Percentiles rank a stretch among this genome's conserved stretches.
Conservation (phyloP, 2,888 invertebrate species). For the Agrypnus murinus region DNA sequence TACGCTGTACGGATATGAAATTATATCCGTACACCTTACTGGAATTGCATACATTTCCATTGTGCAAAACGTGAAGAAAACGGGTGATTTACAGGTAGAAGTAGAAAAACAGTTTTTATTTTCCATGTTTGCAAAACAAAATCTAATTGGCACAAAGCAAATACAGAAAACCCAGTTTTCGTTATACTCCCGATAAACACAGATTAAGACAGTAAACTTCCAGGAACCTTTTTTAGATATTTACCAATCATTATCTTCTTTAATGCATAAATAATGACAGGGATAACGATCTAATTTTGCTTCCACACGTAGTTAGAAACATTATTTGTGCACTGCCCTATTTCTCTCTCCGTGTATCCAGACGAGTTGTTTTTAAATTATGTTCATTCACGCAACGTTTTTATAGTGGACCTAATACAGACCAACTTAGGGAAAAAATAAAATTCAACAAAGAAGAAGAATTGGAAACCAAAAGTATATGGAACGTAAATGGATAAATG, state of each 20-base stretch:
- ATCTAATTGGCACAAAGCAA: too few species aligned
- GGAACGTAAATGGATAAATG: slow-evolving; percentile 57
- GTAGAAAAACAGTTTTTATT: too few species aligned
- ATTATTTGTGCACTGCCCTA: slow-evolving; percentile 2
- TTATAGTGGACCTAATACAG: slow-evolving; percentile 5
- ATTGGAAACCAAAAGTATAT: slow-evolving; percentile 47
- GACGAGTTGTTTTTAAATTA: background rate
- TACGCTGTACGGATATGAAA: too few species aligned
- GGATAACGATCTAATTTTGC: background rate
- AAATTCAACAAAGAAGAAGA: slow-evolving; percentile 27
- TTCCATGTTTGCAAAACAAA: too few species aligned
- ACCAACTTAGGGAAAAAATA: slow-evolving; percentile 13
- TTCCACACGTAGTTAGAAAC: background rate
- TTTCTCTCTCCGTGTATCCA: background rate
- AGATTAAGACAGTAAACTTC: too few species aligned
- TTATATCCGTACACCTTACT: too few species aligned
- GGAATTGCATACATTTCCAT: too few species aligned
- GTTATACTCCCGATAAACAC: too few species aligned
- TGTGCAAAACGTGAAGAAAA: too few species aligned
- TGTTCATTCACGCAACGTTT: slow-evolving; percentile 4
- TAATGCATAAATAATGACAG: slow-evolving; percentile 7
- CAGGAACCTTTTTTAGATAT: background rate
- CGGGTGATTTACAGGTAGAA: too few species aligned
- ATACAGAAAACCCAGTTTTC: too few species aligned
- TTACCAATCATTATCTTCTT: background rate